A percentile compares a stretch with the other conserved stretches of the same genome.
These are phyloP conservation scores for Morinoia aosen DNA, from an alignment of 2,888 invertebrate species.

Conservation along the genomic window DNA sequence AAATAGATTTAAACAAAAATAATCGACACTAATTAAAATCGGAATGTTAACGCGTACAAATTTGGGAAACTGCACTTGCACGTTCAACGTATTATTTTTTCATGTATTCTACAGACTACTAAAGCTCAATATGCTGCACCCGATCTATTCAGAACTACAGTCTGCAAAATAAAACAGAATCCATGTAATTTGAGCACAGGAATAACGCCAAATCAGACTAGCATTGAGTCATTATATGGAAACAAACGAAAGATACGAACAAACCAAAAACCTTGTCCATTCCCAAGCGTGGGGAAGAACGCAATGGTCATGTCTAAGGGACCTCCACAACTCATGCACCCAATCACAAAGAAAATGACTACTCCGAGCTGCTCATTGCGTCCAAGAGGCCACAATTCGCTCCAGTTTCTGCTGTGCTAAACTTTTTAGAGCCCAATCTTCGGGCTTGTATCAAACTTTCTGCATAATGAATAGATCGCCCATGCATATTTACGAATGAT, in stretches of 20 bases:
- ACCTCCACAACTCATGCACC: background rate
- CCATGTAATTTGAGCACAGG: background rate
- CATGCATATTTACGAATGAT: background rate
- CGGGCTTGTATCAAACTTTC: background rate
- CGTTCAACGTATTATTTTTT: background rate
- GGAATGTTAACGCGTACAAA: too few species aligned
- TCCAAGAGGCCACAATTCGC: background rate
- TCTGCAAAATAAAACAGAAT: too few species aligned
- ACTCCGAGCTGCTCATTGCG: background rate
- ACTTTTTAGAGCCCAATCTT: background rate
- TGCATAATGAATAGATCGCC: background rate
- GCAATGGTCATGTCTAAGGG: background rate
- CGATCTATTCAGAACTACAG: background rate
- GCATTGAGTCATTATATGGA: background rate
- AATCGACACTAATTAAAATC: too few species aligned
- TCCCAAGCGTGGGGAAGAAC: background rate
- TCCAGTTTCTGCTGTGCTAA: background rate
- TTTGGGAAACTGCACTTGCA: too few species aligned
- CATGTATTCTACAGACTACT: background rate
- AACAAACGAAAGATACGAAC: background rate
- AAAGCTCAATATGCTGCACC: background rate
- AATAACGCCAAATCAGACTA: background rate
- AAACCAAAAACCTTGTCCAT: background rate
- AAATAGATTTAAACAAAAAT: too few species aligned
- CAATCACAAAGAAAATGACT: background rate